Evolutionary conservation across 2,888 invertebrate species (phyloP), one percentile per base, ranked within the genome.

Genomic region (Heliconius erato): DNA sequence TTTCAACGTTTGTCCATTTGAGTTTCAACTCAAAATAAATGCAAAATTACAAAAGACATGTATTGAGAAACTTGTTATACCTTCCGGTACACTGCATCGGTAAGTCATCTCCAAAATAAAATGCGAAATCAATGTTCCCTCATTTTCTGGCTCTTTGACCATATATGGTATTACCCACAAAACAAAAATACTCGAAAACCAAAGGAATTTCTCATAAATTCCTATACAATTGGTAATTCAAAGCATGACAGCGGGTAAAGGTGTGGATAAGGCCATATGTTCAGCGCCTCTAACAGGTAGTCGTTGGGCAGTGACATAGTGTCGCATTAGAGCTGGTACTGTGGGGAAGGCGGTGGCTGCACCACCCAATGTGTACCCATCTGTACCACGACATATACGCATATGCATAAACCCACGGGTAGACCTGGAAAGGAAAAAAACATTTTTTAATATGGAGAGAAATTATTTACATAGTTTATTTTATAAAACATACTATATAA

Each of bases 331-430:
- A 89, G 98, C 98, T n/a, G 99, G 99, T 86, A 99, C 99, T 79
- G 97, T 98, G 76, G 97, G 97, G 92, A 99, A 99, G 40, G 99
- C 98, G 85, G 98, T 98, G 90, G 98, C 98, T 91, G 99, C 99
- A 86, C 98, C 98, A 9, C 99, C 99, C 88, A 99, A 95, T 80
- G 99, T 98, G 92, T 98, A 99, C 83, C 98, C 97, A 83, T 98
- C 98, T 23, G 97, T 96, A 80, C 97, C 97, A 88, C 97, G 97
- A 91, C 98, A 98, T 85, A 99, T 99, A 88, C 99, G 97, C 98
- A 99, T 99, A 93, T 99, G 99, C 98, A 99, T 99, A 90, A 99
- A 99, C 78, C 99, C 99, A 90, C 98, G 97, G 80, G 98, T 98
- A 91, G 99, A 99, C 95, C 99, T 99, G 94, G 54, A 96, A 94